Base-by-base conservation (phyloP, 2,113 vertebrate genomes). In the Amphiprion ocellaris region DNA sequence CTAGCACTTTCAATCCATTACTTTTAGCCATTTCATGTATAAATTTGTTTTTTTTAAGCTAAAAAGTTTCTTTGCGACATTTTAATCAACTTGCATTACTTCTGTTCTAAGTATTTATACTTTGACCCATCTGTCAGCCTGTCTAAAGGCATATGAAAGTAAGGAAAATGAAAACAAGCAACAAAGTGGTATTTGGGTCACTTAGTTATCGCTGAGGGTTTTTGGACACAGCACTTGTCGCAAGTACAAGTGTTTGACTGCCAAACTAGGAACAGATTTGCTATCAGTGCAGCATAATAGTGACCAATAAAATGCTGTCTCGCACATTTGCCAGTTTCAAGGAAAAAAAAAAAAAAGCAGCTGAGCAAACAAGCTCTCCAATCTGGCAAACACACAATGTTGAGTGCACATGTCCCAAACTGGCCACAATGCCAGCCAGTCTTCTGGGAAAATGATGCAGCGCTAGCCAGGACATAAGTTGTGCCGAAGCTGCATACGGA, bases 291-390 rank as follows among this genome's bases (percentile, higher is more conserved):
- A 73, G 69, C 66, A 68, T 26, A 71, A 79, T 72, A 66, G 64
- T 58, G 49, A 76, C 61, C 49, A 55, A 86, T 81, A 63, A 80
- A 83, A 73, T 4, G 53, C 15, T 52, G 70, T 81, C 77, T 87
- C 33, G 3, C 80, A 70, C 82, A 79, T 83, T 87, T 16, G 46
- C 62, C 83, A 81, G 49, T 82, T 88, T 82, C 37, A 46, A 69
- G 56, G 26, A 28, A 37, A 83, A 67, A 87, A 71, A 67, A 17
- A n/a, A 41, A 64, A 53, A 66, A 83, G 77, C 86, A 93, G 90
- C 84, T 93, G 90, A 85, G 64, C 81, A 90, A 87, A 92, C 84
- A 90, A 47, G 47, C 66, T 59, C 50, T 73, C 47, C 66, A 71
- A 61, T 78, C 80, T 91, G 87, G 83, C 78, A 86, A 85, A 85